phyloP scores from a whole-genome alignment of 2,113 vertebrate species.

The Daboia siamensis region DNA sequence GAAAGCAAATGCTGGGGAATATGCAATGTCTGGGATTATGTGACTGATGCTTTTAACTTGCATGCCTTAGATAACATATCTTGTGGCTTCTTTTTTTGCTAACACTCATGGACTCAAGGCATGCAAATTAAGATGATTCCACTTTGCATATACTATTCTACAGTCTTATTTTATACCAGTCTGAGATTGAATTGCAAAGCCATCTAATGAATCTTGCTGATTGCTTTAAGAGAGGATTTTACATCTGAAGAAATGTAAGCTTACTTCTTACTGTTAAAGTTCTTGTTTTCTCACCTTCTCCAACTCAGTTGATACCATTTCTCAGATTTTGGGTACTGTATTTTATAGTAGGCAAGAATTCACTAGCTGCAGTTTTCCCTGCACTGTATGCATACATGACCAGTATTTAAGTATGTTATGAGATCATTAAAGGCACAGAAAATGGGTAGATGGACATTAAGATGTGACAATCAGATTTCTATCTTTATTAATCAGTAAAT shows the following conservation, averaged over 20 bases:
- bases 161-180: background rate
- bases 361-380: background rate
- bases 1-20: background rate
- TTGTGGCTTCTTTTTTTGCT: background rate
- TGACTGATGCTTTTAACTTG: background rate
- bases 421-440: background rate
- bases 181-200: slow-evolving; percentile 52
- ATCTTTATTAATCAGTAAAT: background rate
- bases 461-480: background rate
- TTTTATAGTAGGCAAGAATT: background rate
- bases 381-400: background rate
- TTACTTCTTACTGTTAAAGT: slow-evolving; percentile 39
- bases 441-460: background rate
- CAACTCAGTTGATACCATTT: background rate
- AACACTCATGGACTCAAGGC: background rate
- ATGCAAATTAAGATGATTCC: background rate
- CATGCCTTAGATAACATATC: background rate
- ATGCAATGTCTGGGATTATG: background rate
- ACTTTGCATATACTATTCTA: background rate
- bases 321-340: background rate
- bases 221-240: slow-evolving; percentile 31
- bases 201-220: slow-evolving; percentile 46
- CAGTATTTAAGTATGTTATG: background rate
- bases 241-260: slow-evolving; percentile 30
- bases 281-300: background rate